Conservation (phyloP, 2,797 vertebrate genomes). For the Gallinago nigripennis region DNA sequence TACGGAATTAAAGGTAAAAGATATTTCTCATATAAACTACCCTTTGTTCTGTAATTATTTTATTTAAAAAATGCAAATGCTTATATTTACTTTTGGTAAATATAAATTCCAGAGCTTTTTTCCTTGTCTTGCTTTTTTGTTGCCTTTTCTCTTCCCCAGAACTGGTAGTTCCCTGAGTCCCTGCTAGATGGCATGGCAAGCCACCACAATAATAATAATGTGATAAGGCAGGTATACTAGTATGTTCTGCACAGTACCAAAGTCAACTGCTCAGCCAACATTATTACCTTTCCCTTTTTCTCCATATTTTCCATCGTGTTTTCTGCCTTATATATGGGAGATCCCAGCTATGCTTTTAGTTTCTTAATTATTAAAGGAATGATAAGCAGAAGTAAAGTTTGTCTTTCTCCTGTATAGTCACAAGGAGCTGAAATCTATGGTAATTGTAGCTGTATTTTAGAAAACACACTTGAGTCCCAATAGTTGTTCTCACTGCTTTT, state of each 20-base stretch:
- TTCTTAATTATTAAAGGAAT: conserved; percentile 24
- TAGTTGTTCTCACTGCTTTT: background rate
- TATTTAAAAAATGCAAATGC: background rate
- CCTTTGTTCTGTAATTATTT: background rate
- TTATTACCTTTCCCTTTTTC: background rate
- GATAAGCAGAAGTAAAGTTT: background rate
- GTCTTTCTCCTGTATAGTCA: background rate
- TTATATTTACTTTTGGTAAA: background rate
- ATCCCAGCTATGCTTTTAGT: background rate
- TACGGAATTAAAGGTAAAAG: background rate
- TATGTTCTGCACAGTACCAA: background rate
- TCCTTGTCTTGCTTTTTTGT: background rate
- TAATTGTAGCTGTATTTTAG: conserved; percentile 5
- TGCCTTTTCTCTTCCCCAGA: background rate
- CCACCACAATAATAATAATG: conserved; percentile 44
- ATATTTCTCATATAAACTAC: background rate
- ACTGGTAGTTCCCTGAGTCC: conserved; percentile 49
- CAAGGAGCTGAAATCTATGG: background rate
- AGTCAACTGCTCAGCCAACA: background rate
- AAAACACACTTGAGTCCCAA: background rate
- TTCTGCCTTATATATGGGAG: background rate
- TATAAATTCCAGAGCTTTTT: background rate
- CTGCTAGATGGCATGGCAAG: conserved; percentile 73
- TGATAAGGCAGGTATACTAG: background rate
- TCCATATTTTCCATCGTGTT: background rate